Conservation (phyloP, 2,113 vertebrate genomes). For the Pterophyllum scalare region DNA sequence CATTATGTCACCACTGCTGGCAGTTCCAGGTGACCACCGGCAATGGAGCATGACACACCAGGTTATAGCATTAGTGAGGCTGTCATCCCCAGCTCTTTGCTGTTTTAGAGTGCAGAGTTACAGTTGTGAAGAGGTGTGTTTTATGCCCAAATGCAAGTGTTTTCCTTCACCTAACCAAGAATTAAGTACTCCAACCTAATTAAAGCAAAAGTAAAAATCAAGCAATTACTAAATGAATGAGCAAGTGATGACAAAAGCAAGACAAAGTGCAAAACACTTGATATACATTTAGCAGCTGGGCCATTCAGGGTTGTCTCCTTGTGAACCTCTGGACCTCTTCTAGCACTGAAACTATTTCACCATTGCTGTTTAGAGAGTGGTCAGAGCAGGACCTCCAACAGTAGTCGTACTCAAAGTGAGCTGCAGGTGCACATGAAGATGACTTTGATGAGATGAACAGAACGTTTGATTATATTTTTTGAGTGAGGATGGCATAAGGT, state of each 20-base stretch:
- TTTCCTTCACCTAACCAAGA: no score
- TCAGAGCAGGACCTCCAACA: neutral
- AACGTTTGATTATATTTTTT: neutral
- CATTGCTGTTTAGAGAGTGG: neutral
- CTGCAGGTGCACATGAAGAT: neutral
- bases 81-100: no score
- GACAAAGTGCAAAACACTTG: neutral
- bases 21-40: no score
- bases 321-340: neutral
- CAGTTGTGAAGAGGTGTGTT: no score
- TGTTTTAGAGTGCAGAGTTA: no score
- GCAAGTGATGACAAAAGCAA: neutral
- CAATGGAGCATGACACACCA: no score
- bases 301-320: neutral
- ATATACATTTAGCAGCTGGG: neutral
- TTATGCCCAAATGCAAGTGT: no score
- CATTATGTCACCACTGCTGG: no score
- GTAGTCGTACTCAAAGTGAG: fast-evolving
- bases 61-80: no score
- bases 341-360: neutral
- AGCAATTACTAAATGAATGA: neutral
- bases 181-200: neutral
- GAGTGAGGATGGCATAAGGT: neutral
- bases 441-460: neutral
- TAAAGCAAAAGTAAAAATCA: neutral